phyloP scores from a whole-genome alignment of 1,140 invertebrate species.

The Sarcophaga peregrina region DNA sequence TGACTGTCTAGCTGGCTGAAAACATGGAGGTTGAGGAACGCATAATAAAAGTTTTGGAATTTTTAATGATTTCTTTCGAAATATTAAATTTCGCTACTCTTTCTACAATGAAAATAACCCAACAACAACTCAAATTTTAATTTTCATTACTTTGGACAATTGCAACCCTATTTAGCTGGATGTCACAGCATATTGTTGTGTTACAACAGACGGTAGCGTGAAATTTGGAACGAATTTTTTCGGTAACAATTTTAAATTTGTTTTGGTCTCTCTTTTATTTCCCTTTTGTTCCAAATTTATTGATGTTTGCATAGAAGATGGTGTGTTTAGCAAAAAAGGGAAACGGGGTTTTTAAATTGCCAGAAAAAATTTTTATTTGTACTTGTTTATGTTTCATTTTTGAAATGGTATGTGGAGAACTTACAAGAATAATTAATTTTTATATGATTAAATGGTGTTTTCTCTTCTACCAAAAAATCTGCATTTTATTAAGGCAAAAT shows the following conservation, averaged over 20 bases:
- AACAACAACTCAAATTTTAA: neutral
- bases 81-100: conserved; percentile 40
- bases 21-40: neutral
- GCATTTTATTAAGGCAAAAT: no score
- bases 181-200: conserved; percentile 5
- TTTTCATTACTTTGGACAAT: neutral
- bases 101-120: neutral
- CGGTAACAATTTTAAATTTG: conserved; percentile 37
- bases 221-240: conserved; percentile 66
- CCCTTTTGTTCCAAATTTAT: neutral
- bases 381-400: no score
- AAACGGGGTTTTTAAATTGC: no score
- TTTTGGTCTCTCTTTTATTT: conserved; percentile 26
- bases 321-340: no score
- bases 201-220: conserved; percentile 62
- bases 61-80: conserved; percentile 1
- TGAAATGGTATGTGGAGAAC: no score
- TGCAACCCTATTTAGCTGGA: neutral
- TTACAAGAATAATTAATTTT: no score
- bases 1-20: neutral
- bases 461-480: no score
- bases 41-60: conserved; percentile 19
- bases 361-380: no score
- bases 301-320: no score
- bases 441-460: no score